These are phyloP conservation scores for Artibeus lituratus DNA, from an alignment of 2,797 vertebrate species.

Conservation along the genomic window DNA sequence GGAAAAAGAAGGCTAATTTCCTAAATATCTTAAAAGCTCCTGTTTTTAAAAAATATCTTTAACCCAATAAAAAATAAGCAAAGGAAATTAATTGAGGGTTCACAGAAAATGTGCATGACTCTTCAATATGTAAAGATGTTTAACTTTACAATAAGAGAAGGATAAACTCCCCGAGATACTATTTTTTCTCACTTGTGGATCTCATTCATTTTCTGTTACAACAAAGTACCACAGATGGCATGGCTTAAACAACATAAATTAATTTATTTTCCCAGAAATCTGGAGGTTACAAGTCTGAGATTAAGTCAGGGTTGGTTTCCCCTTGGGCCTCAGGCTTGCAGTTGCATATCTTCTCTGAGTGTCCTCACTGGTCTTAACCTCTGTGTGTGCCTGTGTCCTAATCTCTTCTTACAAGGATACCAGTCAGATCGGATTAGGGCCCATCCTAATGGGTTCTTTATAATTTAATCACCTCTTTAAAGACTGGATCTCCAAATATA, in stretches of 20 bases:
- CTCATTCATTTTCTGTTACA: neutral
- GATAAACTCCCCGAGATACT: neutral
- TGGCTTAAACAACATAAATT: neutral
- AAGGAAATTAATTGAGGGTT: neutral
- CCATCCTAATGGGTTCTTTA: neutral
- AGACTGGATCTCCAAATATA: neutral
- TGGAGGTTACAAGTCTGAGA: neutral
- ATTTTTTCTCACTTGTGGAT: too few relatives aligned
- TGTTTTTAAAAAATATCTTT: neutral
- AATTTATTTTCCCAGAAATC: neutral
- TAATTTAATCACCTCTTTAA: neutral
- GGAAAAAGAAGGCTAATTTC: neutral
- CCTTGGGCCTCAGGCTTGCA: neutral
- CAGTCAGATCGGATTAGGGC: neutral
- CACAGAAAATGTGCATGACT: accelerated
- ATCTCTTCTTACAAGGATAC: neutral
- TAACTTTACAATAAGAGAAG: neutral
- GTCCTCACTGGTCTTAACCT: neutral
- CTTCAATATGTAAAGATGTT: neutral
- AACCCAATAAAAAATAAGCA: neutral
- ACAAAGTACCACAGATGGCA: accelerated
- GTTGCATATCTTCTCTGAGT: neutral
- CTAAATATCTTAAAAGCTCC: neutral
- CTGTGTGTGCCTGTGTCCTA: neutral
- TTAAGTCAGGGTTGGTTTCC: neutral